phyloP scores from a whole-genome alignment of 2,797 vertebrate species.

The Chelonia mydas region DNA sequence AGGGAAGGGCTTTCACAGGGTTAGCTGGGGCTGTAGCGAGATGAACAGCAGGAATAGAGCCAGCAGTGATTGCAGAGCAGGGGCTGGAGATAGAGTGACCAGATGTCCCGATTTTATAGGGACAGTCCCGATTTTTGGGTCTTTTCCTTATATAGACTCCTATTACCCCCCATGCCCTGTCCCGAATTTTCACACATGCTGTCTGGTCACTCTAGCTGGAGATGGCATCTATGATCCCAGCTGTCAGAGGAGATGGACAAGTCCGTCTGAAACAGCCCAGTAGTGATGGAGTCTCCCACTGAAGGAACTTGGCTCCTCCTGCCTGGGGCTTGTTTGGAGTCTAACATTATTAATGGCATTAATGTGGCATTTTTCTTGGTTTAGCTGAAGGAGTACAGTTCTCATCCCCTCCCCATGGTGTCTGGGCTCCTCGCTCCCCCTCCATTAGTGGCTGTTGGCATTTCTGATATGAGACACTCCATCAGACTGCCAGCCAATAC shows the following conservation, averaged over 20 bases:
- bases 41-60: fast-evolving
- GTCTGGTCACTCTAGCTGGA: neutral
- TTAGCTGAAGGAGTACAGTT: neutral
- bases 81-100: neutral
- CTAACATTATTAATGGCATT: neutral
- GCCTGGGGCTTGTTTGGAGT: neutral
- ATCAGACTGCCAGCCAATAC: neutral
- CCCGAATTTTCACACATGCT: too few relatives aligned
- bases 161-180: too few relatives aligned
- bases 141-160: too few relatives aligned
- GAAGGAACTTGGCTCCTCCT: neutral
- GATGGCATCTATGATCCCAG: neutral
- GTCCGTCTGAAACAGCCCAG: neutral
- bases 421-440: neutral
- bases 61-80: neutral
- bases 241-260: neutral
- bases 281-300: neutral
- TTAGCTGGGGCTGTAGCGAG: neutral
- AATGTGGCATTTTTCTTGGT: neutral
- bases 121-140: too few relatives aligned
- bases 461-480: conserved; percentile 13
- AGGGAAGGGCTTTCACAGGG: fast-evolving
- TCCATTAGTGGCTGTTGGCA: neutral
- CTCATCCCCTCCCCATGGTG: neutral
- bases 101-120: too few relatives aligned